A percentile compares a stretch with the other conserved stretches of the same genome.
phyloP scores from a whole-genome alignment of 2,113 vertebrate species.

The Triplophysa siluroides region DNA sequence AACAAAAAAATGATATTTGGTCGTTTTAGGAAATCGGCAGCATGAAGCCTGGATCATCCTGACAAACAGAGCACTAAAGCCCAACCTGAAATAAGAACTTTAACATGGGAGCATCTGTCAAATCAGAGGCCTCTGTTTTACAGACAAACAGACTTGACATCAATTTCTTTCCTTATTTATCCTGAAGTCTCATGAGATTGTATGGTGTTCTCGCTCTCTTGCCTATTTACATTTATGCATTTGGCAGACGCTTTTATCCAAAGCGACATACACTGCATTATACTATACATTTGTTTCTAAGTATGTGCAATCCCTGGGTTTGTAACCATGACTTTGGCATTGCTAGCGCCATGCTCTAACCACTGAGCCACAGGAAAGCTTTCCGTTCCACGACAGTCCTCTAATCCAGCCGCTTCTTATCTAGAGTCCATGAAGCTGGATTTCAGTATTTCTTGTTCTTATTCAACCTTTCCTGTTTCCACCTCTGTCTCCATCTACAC shows the following conservation, averaged over 20 bases:
- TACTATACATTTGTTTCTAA: too few relatives aligned
- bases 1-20: conserved; percentile 28
- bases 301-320: too few relatives aligned
- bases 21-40: conserved; percentile 30
- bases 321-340: too few relatives aligned
- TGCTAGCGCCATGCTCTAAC: too few relatives aligned
- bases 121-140: conserved; percentile 28
- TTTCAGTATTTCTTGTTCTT: neutral
- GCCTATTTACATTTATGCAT: neutral
- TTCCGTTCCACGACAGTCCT: neutral
- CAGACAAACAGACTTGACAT: conserved; percentile 26
- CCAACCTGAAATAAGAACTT: conserved; percentile 47
- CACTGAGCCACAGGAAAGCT: too few relatives aligned
- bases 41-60: conserved; percentile 32
- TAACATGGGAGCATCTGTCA: conserved; percentile 65
- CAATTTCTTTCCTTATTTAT: neutral
- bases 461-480: neutral
- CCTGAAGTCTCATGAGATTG: neutral
- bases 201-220: conserved; percentile 5
- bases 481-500: neutral
- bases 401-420: neutral
- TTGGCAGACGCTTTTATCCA: too few relatives aligned
- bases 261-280: too few relatives aligned
- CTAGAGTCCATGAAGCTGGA: neutral
- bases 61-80: conserved; percentile 30